Base-by-base conservation (phyloP, 2,797 vertebrate species). In the Galaxias olidus region DNA sequence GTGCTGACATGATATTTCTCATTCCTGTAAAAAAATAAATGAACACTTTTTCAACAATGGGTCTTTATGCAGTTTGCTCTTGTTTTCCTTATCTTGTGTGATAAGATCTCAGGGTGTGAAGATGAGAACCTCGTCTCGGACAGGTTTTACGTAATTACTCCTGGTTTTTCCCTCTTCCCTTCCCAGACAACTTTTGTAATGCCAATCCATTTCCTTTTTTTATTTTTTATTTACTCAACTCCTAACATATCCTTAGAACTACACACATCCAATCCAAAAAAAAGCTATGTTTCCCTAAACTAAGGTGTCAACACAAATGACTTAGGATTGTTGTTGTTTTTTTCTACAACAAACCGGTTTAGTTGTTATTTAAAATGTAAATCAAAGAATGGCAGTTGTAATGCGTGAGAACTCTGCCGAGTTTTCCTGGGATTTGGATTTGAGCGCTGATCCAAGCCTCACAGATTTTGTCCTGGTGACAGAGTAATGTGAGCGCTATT, bases 151-250 rank as follows among this genome's bases (percentile, higher is more conserved):
- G 73, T 78, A 81, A 86, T 84, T 81, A 86, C 51, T 18, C 30
- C 66, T 66, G 80, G 80, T 83, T 83, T 84, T 78, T 60, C 82
- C 81, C 76, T 71, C 47, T 77, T 71, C 63, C 19, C 58, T 75
- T 51, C 76, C 74, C 71, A 61, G 65, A 59, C 13, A 20, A 66
- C 63, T 20, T 68, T 20, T 74, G 53, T 62, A 59, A 57, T 62
- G 68, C 71, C 73, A 79, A 72, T 75, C 71, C 71, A 57, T 75
- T 70, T 74, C 63, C 63, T 56, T 18, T 73, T 65, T 58, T 18
- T 61, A 55, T 66, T 43, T 64, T 68, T 68, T 60, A 44, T 63
- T 72, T 59, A 56, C 48, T 59, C 13, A 43, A 50, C 30, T 30
- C 30, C 30, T 3, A 30, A 30, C 30, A 3, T 30, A 30, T 30